Conservation (phyloP, 2,113 vertebrate genomes). For the Onychostoma macrolepis region DNA sequence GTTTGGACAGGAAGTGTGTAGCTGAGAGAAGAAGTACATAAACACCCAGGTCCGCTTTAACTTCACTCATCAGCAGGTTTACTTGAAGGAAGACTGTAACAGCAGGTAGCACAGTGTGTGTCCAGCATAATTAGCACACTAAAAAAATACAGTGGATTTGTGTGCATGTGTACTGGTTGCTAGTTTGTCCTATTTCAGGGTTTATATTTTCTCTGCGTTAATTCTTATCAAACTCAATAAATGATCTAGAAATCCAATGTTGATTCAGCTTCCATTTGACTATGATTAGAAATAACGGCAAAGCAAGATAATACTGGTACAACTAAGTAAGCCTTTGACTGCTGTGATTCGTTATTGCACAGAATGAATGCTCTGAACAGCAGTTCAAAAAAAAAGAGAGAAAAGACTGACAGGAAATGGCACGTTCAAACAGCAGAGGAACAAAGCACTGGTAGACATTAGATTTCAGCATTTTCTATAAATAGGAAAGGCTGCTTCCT, state of each 20-base stretch:
- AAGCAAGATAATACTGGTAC: neutral
- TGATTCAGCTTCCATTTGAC: slow-evolving; percentile 3
- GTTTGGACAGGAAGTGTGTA: slow-evolving; percentile 27
- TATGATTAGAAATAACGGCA: neutral
- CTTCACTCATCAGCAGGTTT: neutral
- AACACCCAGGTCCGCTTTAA: neutral
- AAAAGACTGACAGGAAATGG: slow-evolving; percentile 37
- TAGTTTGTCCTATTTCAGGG: neutral
- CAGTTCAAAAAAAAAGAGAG: neutral
- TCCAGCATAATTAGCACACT: neutral
- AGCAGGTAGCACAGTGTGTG: neutral
- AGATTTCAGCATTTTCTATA: slow-evolving; percentile 18
- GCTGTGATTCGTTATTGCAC: neutral
- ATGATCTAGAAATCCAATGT: neutral
- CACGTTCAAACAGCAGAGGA: slow-evolving; percentile 10
- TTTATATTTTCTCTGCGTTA: neutral
- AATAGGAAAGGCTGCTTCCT: slow-evolving; percentile 6
- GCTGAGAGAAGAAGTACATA: slow-evolving; percentile 15
- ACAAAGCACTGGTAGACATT: neutral
- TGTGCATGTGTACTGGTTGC: neutral
- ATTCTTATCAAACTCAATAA: neutral
- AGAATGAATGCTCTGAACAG: neutral
- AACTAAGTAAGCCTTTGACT: neutral
- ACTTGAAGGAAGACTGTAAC: neutral
- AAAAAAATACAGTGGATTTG: neutral